A percentile compares a stretch with the other conserved stretches of the same genome.
These are phyloP conservation scores for Stictonetta naevosa DNA, from an alignment of 2,113 vertebrate genomes.

Conservation along the genomic window DNA sequence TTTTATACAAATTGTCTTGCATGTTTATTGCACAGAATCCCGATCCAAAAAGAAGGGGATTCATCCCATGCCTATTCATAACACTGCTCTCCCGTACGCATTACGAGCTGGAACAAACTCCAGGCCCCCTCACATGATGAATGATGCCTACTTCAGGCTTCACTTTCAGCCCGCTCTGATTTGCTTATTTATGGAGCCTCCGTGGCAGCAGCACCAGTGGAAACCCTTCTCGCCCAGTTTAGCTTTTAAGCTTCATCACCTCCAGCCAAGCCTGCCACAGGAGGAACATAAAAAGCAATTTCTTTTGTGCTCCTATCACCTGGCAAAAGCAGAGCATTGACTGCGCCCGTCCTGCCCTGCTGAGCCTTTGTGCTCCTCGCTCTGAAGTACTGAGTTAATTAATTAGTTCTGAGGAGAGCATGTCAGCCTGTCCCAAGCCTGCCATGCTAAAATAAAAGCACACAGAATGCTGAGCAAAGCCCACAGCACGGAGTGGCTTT, in stretches of 20 bases:
- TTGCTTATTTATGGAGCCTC: constrained; percentile 43
- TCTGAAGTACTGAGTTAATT: constrained; percentile 65
- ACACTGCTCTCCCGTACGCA: neutral
- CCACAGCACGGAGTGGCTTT: neutral
- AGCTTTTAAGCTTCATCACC: neutral
- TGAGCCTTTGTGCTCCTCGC: constrained; percentile 61
- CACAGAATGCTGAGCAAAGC: neutral
- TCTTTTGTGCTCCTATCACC: constrained; percentile 62
- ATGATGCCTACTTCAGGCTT: constrained; percentile 22
- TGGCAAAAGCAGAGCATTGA: constrained; percentile 53
- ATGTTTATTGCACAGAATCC: constrained; percentile 53
- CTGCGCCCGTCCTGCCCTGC: constrained; percentile 30
- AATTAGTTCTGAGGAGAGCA: constrained; percentile 65
- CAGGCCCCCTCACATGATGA: constrained; percentile 46
- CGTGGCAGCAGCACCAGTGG: neutral
- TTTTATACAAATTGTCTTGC: constrained; percentile 61
- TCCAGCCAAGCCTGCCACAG: constrained; percentile 11
- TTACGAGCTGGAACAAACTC: constrained; percentile 27
- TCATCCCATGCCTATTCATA: constrained; percentile 40
- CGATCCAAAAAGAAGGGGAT: constrained; percentile 50
- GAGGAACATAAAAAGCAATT: constrained; percentile 22
- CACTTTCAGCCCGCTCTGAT: constrained; percentile 2
- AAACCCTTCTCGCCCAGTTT: neutral
- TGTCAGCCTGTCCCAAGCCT: constrained; percentile 38
- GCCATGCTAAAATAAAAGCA: constrained; percentile 32